phyloP scores from a whole-genome alignment of 2,113 vertebrate genomes.

The Rhadina sibilatrix region DNA sequence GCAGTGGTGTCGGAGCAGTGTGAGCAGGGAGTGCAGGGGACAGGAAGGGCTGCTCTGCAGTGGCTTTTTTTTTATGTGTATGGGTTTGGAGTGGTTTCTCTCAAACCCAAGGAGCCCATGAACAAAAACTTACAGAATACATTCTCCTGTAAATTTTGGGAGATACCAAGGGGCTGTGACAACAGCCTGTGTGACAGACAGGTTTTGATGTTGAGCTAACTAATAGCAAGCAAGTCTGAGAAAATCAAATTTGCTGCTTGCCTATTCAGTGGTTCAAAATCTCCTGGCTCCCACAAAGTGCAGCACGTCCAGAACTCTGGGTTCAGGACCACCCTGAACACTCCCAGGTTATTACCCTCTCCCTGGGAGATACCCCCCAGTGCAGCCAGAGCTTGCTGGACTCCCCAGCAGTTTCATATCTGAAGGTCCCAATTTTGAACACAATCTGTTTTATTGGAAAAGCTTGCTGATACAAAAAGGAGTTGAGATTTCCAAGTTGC shows the following conservation, averaged over 20 bases:
- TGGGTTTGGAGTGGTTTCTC: not conserved
- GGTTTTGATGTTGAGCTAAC: not conserved
- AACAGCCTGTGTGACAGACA: not conserved
- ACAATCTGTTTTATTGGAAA: not conserved
- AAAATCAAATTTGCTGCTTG: not conserved
- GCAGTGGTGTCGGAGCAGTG: not conserved
- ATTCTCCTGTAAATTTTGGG: not conserved
- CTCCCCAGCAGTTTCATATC: not conserved
- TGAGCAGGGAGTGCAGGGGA: rapidly evolving
- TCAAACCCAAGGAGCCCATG: not conserved
- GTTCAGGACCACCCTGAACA: not conserved
- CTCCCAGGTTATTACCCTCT: not conserved
- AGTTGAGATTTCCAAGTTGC: not conserved
- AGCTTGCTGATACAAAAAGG: not conserved
- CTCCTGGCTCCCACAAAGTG: not conserved
- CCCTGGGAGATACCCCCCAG: not conserved
- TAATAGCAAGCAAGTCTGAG: not conserved
- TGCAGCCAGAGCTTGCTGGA: not conserved
- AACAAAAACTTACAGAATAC: not conserved
- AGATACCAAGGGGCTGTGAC: not conserved
- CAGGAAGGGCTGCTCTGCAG: not conserved
- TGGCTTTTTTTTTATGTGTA: not conserved
- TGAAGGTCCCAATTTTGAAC: not conserved
- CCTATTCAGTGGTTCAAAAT: not conserved
- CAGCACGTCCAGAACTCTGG: not conserved